These are phyloP conservation scores for Lycocerus yunnanus DNA, from an alignment of 2,888 invertebrate genomes.

Conservation along the genomic window DNA sequence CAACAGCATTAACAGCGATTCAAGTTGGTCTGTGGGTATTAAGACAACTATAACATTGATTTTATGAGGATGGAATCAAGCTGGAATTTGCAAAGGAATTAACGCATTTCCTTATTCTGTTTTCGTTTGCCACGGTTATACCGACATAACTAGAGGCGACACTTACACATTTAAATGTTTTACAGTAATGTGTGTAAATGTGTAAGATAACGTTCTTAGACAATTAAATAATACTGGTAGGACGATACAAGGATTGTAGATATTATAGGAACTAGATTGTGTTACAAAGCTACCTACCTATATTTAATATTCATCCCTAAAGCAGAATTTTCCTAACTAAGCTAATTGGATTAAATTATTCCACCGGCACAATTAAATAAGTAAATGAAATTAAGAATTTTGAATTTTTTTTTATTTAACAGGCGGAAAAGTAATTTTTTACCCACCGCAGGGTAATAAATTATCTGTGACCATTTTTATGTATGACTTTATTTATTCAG, in stretches of 20 bases:
- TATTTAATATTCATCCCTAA: neutral
- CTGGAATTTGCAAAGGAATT: slow-evolving; percentile 33
- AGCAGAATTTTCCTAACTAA: neutral
- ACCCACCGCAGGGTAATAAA: neutral
- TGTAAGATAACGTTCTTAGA: slow-evolving; percentile 8
- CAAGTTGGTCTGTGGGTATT: slow-evolving; percentile 32
- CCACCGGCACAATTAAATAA: neutral
- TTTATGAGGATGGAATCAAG: slow-evolving; percentile 30
- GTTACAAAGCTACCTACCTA: neutral
- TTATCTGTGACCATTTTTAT: neutral
- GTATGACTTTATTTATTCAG: neutral
- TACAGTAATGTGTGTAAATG: slow-evolving; percentile 4
- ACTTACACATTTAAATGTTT: slow-evolving; percentile 13
- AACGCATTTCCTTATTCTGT: slow-evolving; percentile 24
- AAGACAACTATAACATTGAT: slow-evolving; percentile 38
- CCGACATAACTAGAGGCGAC: slow-evolving; percentile 22
- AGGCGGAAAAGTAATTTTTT: neutral
- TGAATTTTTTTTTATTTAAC: neutral
- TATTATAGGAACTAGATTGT: neutral
- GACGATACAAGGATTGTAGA: neutral
- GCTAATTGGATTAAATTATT: neutral
- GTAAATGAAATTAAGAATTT: neutral
- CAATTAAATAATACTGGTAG: slow-evolving; percentile 13
- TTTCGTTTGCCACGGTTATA: slow-evolving; percentile 11
- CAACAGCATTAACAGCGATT: neutral